A percentile compares a stretch with the other conserved stretches of the same genome.
phyloP scores from a whole-genome alignment of 2,113 vertebrate species.

The Mustelus asterias region DNA sequence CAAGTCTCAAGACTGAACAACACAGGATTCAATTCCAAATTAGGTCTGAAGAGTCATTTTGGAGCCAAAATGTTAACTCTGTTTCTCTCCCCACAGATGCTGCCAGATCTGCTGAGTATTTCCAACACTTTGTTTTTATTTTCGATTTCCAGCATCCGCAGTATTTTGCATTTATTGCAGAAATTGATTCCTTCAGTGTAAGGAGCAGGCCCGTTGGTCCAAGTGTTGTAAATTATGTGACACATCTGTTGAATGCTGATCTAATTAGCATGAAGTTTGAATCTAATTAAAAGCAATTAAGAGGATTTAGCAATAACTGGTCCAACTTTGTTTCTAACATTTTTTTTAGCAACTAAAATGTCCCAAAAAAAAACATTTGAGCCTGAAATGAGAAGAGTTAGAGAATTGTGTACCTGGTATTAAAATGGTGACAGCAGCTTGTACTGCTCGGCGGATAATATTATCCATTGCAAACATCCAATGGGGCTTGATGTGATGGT shows the following conservation, averaged over 20 bases:
- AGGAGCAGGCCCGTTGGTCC: neutral
- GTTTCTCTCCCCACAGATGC: too few relatives aligned
- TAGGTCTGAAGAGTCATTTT: too few relatives aligned
- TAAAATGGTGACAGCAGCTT: constrained; percentile 84
- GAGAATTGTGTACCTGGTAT: constrained; percentile 68
- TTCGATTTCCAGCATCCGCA: too few relatives aligned
- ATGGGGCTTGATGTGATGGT: constrained; percentile 84
- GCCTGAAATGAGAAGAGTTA: neutral
- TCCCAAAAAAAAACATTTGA: neutral
- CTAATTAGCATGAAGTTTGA: neutral
- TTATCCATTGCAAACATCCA: constrained; percentile 98
- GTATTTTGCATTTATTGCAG: too few relatives aligned
- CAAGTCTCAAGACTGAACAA: neutral
- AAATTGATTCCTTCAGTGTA: neutral
- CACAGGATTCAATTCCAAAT: neutral
- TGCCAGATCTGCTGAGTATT: too few relatives aligned
- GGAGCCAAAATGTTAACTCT: too few relatives aligned
- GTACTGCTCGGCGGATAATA: constrained; percentile 83
- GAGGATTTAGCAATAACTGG: neutral
- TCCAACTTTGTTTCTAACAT: neutral
- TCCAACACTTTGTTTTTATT: too few relatives aligned
- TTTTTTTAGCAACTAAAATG: neutral
- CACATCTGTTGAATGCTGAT: neutral
- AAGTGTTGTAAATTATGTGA: neutral
- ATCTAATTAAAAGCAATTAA: neutral